Base-by-base conservation (phyloP, 2,888 invertebrate genomes). In the Nemotelus pantherinus region DNA sequence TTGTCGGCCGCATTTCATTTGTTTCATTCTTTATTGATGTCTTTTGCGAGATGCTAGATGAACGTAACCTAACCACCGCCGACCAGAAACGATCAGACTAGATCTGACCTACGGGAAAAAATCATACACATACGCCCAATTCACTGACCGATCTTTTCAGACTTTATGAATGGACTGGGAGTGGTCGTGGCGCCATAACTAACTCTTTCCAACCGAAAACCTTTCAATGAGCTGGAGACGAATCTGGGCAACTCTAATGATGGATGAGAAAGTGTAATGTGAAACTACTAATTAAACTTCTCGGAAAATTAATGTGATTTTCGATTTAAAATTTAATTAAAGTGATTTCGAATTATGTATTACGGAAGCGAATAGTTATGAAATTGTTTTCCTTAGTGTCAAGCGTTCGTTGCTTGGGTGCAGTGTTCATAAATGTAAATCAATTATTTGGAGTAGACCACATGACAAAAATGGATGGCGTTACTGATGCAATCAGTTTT, bases 111-210 rank as follows among this genome's bases (percentile, higher is more conserved):
- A n/a, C 63, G 41, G 39, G 63, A 25, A 63, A 41, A 4, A 25
- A 63, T 43, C 9, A 41, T 43, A 41, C 60, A 44, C 25, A 74
- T 63, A 58, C 7, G 48, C 41, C 50, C n/a, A 72, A 74, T 25
- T 63, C 48, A 63, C 70, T 10, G 44, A 43, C 47, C 39, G 41
- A 53, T 10, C 48, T 74, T 74, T 58, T 4, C 58, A 41, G 72
- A 72, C 72, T 72, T 74, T 63, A 74, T 74, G 74, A 74, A 74
- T 74, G 74, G 63, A 74, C 41, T 74, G 74, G 74, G 74, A 60
- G 74, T 74, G 74, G 74, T 63, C 48, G 63, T 47, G 74, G 74
- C 74, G 74, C 74, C 74, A 74, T 63, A 63, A 48, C 74, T 74
- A 74, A 74, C 74, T 74, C 60, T 74, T 74, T 74, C 39, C 6